These are phyloP conservation scores for Tholera decimalis DNA, from an alignment of 2,888 invertebrate genomes.

Conservation along the genomic window DNA sequence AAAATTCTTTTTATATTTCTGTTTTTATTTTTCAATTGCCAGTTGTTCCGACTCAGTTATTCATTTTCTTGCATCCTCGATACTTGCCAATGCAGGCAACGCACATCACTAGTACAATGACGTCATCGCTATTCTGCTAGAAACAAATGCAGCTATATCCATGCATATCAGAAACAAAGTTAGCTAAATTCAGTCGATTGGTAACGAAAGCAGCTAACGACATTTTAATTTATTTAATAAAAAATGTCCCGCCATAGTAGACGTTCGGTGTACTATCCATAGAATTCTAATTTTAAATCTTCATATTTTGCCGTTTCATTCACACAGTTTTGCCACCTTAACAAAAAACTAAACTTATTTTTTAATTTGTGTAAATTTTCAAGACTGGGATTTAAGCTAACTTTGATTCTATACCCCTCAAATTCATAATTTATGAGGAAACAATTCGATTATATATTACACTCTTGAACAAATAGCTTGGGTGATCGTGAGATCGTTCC, in stretches of 20 bases:
- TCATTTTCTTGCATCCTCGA: conserved; percentile 17
- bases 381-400: conserved; percentile 10
- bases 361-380: conserved; percentile 4
- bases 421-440: not conserved
- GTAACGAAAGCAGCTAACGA: conserved; percentile 1
- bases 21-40: conserved; percentile 4
- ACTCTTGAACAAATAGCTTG: not conserved
- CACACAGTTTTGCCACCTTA: conserved; percentile 7
- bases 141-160: conserved; percentile 10
- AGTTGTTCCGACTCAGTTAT: conserved; percentile 6
- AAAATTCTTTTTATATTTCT: not conserved
- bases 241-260: conserved; percentile 3
- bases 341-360: conserved; percentile 2
- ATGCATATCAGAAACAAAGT: conserved; percentile 13
- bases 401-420: conserved; percentile 4
- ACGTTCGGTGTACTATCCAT: conserved; percentile 4
- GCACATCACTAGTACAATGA: conserved; percentile 17
- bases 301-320: conserved; percentile 2
- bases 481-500: conserved; percentile 21
- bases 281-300: conserved; percentile 4
- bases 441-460: not conserved
- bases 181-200: conserved; percentile 1
- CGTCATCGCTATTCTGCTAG: conserved; percentile 12
- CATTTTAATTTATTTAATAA: conserved; percentile 1
- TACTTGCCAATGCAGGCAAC: conserved; percentile 24